Evolutionary conservation across 2,113 vertebrate species (phyloP).

Genomic region (Clarias magur): DNA sequence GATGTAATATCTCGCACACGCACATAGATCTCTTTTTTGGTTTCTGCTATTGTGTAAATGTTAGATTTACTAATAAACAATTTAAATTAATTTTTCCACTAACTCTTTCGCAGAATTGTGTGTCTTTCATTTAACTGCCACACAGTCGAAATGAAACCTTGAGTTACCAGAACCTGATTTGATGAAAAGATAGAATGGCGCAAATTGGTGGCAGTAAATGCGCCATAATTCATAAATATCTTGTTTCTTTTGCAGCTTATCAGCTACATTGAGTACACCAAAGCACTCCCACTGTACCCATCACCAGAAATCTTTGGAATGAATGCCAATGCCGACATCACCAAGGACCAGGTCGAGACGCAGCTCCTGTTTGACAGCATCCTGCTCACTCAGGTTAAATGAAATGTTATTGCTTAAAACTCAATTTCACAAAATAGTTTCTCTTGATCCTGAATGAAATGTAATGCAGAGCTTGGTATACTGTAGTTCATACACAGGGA

Average conservation of each 20-base stretch:
- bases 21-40: not conserved
- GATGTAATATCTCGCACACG: slow-evolving; percentile 65
- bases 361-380: slow-evolving; percentile 83
- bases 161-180: not conserved
- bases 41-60: not conserved
- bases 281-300: slow-evolving; percentile 80
- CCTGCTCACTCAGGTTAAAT: slow-evolving; percentile 82
- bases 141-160: not conserved
- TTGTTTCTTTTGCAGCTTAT: slow-evolving; percentile 68
- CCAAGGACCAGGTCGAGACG: slow-evolving; percentile 85
- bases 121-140: not conserved
- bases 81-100: not conserved
- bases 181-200: not conserved
- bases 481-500: not conserved
- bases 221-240: slow-evolving; percentile 59
- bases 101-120: not conserved
- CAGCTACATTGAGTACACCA: slow-evolving; percentile 82
- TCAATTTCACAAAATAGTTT: not conserved
- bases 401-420: too few species aligned
- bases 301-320: slow-evolving; percentile 84
- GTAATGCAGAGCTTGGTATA: not conserved
- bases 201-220: slow-evolving; percentile 59
- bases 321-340: slow-evolving; percentile 85
- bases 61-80: not conserved
- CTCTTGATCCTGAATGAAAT: not conserved